phyloP scores from a whole-genome alignment of 2,113 vertebrate genomes.

The Jacana jacana region DNA sequence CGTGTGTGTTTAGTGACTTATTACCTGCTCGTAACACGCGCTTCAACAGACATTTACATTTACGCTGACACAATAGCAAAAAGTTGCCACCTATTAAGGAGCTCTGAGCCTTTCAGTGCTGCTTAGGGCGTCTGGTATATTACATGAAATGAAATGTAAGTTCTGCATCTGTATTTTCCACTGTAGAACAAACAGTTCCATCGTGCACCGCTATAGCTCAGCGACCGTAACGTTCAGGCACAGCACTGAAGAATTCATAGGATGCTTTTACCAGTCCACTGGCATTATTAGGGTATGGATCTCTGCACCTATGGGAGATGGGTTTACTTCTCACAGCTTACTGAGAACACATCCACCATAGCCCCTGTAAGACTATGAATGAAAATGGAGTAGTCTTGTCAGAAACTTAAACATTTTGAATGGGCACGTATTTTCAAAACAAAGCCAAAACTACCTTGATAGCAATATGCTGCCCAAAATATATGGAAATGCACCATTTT shows the following conservation, averaged over 20 bases:
- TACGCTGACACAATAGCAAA: not conserved
- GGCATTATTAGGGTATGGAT: not conserved
- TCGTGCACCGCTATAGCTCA: not conserved
- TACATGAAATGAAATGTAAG: not conserved
- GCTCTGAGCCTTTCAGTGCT: not conserved
- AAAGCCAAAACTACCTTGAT: not conserved
- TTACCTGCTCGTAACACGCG: not conserved
- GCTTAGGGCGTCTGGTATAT: not conserved
- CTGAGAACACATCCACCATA: not conserved
- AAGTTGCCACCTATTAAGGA: not conserved
- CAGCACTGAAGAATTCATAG: not conserved
- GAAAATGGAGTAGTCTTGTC: not conserved
- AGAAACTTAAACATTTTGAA: not conserved
- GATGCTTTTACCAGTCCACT: not conserved
- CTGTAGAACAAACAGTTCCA: not conserved
- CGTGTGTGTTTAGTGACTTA: slow-evolving; percentile 4
- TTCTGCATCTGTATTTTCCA: not conserved
- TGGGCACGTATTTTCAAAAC: not conserved
- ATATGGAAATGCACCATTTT: not conserved
- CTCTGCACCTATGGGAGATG: fast-evolving
- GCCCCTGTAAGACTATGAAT: not conserved
- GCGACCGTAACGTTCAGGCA: not conserved
- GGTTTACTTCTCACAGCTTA: not conserved
- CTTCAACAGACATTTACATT: slow-evolving; percentile 26
- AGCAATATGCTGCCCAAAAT: not conserved